A percentile compares a stretch with the other conserved stretches of the same genome.
Conservation (phyloP, 2,113 vertebrate species). For the Nibea coibor region DNA sequence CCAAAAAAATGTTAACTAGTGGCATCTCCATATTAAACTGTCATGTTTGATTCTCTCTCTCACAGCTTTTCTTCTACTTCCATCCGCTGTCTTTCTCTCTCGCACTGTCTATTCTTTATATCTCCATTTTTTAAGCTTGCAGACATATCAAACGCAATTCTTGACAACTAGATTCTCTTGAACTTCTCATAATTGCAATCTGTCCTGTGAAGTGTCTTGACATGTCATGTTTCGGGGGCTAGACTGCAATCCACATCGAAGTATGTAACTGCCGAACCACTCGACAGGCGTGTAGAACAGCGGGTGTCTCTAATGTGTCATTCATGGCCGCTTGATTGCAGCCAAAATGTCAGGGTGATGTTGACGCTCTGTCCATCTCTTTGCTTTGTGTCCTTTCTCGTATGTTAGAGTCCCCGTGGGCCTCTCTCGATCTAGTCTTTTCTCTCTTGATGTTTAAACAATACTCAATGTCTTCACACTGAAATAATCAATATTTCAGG, state of each 20-base stretch:
- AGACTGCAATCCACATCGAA: slow-evolving; percentile 30
- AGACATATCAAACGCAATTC: slow-evolving; percentile 22
- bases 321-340: slow-evolving; percentile 6
- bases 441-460: neutral
- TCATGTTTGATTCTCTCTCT: slow-evolving; percentile 23
- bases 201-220: slow-evolving; percentile 42
- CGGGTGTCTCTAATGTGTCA: slow-evolving; percentile 54
- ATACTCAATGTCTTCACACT: slow-evolving; percentile 5
- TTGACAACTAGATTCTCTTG: slow-evolving; percentile 36
- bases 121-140: neutral
- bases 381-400: slow-evolving; percentile 2
- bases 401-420: neutral
- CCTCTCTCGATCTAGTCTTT: neutral
- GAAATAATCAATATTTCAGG: neutral
- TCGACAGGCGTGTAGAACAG: slow-evolving; percentile 49
- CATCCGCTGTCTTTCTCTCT: neutral
- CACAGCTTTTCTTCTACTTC: neutral
- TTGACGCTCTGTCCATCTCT: slow-evolving; percentile 43
- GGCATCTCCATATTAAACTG: slow-evolving; percentile 43
- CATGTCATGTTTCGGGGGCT: slow-evolving; percentile 28
- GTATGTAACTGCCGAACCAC: slow-evolving; percentile 37
- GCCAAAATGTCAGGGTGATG: slow-evolving; percentile 50
- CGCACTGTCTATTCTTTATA: neutral
- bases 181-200: slow-evolving; percentile 50
- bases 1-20: slow-evolving; percentile 21